Base-by-base conservation (phyloP, 2,113 vertebrate species). In the Chamaetylas fuelleborni region DNA sequence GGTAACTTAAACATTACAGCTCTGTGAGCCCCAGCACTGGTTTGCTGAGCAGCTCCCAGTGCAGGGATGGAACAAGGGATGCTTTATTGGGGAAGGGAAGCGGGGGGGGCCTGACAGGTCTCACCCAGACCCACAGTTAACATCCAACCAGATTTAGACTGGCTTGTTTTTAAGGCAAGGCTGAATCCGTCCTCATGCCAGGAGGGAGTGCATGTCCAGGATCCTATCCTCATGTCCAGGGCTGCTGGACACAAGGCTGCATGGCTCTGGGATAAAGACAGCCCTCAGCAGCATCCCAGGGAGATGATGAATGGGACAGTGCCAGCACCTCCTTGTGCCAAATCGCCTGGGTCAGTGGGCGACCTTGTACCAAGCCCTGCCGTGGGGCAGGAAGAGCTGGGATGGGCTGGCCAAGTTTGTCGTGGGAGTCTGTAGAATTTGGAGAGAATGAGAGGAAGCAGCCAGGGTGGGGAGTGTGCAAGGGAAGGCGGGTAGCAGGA, bases 381-480 rank as follows among this genome's bases (percentile, higher is more conserved):
- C 1, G 3, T 2, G 16, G 92, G 95, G 97, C 98, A 98, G 98
- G 98, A 98, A 98, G 83, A 95, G 95, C 96, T 26, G 23, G 93
- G 95, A 85, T 1, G 1, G 69, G 89, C 84, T 62, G 43, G 97
- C 94, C 17, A 36, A 90, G 86, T 28, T 50, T 88, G 84, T 60
- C 28, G 69, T 95, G 95, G 96, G 94, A 97, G 93, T 87, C 84
- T 77, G 93, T 95, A 98, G 97, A 97, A 96, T 96, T 96, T 90
- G 96, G 97, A 98, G 97, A 98, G 98, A 98, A 98, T 98, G 96
- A 97, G 96, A 98, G 98, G 98, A 98, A 98, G 96, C 16, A 50
- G 76, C 88, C 19, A 29, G 97, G 98, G 97, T 24, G 97, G 93
- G 94, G 96, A 94, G 48, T 50, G 5, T 82, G 90, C 2, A 19